phyloP scores from a whole-genome alignment of 53 echinoderm and acorn worm genomes.

The Arbacia lixula region DNA sequence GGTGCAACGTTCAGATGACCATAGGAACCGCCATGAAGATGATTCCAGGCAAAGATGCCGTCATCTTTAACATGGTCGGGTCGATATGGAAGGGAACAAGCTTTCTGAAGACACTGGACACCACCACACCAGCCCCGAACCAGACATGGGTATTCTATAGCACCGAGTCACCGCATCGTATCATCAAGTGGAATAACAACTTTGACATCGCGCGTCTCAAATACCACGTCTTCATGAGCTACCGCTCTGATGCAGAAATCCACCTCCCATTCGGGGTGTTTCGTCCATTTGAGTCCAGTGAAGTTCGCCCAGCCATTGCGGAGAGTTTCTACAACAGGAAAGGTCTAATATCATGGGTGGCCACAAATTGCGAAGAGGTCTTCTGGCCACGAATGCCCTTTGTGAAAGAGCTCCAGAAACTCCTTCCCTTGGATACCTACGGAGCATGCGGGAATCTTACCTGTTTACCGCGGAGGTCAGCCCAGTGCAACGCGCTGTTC shows the following conservation, averaged over 20 bases:
- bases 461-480: constrained; percentile 78
- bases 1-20: too few relatives aligned
- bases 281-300: neutral
- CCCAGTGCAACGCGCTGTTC: constrained; percentile 62
- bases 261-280: constrained; percentile 72
- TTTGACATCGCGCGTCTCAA: constrained; percentile 52
- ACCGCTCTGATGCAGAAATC: constrained; percentile 84
- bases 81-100: constrained; percentile 47
- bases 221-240: constrained; percentile 92
- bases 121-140: constrained; percentile 11
- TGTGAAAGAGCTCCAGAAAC: constrained; percentile 62
- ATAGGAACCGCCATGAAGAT: too few relatives aligned
- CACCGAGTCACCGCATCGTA: constrained; percentile 73
- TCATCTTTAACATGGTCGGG: constrained; percentile 68
- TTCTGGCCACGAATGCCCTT: constrained; percentile 88
- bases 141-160: constrained; percentile 73
- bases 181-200: constrained; percentile 75
- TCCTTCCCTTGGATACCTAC: constrained; percentile 69
- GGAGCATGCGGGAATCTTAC: constrained; percentile 77
- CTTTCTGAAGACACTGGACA: constrained; percentile 18
- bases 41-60: constrained; percentile 79
- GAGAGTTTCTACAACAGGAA: constrained; percentile 21
- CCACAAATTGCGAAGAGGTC: constrained; percentile 61
- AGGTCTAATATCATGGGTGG: constrained; percentile 47
- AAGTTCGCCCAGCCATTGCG: neutral